Evolutionary conservation across 2,888 invertebrate species (phyloP), one percentile per base, ranked within the genome.

Genomic region (Opisthograptis luteolata): DNA sequence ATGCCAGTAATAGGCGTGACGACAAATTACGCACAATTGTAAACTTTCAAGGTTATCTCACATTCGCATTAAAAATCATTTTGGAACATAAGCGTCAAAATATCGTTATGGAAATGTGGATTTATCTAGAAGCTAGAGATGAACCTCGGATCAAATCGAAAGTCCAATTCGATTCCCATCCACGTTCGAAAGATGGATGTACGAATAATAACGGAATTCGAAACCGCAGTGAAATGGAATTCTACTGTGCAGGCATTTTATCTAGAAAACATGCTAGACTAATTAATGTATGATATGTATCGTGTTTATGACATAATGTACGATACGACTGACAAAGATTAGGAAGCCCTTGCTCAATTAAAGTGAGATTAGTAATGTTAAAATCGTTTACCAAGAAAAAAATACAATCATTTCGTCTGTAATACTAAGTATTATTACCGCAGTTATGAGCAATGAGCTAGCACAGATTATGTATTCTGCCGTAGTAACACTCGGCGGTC

Each of bases 51-150:
- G 58, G 59, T 48, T 54, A 50, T 44, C 49, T 57, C 35, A 34
- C 47, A 47, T 40, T 13, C n/a, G n/a, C n/a, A n/a, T n/a, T n/a
- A n/a, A n/a, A 19, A 12, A 10, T 19, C 13, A 14, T 37, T 34
- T 39, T 35, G 15, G 19, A 43, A 39, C 35, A 19, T 51, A 12
- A 51, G 58, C 55, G 76, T 79, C 69, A 74, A 73, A 72, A 76
- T 43, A 66, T 59, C 69, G 73, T 72, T 66, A 72, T 68, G 66
- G 61, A 63, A 66, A 70, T 68, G 55, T 37, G 58, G 51, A 48
- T 52, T 54, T 55, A 49, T 47, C 39, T 31, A 32, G 28, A 46
- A 43, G 8, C 1, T 28, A 19, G 6, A 36, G 41, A 27, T 52
- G 44, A 41, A 61, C 55, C 51, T 56, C 51, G 40, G 47, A 61